phyloP scores from a whole-genome alignment of 2,797 vertebrate species.

The Tragopan temminckii region DNA sequence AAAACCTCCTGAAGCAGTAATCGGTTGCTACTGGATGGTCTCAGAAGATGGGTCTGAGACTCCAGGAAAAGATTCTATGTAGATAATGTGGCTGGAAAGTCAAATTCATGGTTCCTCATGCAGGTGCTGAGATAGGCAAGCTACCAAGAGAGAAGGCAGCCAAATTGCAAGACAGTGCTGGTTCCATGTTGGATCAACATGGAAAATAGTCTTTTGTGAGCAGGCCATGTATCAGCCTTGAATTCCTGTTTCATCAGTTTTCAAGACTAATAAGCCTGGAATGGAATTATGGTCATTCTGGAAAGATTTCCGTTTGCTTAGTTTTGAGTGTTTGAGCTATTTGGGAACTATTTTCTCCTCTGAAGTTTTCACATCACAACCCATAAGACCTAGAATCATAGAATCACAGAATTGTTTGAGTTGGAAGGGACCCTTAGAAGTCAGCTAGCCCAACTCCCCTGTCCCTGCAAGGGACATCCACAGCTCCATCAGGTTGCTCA shows the following conservation, averaged over 20 bases:
- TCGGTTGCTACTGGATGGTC: neutral
- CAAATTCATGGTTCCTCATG: neutral
- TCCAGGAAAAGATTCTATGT: neutral
- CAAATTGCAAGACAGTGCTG: neutral
- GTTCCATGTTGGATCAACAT: neutral
- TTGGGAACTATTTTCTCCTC: neutral
- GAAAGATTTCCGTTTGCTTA: neutral
- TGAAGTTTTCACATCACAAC: neutral
- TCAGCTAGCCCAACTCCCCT: no score
- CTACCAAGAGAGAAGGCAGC: neutral
- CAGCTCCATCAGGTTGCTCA: no score
- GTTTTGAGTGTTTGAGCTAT: neutral
- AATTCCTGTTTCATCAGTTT: neutral
- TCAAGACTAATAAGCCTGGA: neutral
- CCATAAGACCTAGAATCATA: no score
- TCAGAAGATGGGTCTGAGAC: neutral
- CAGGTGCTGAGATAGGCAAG: neutral
- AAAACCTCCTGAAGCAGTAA: neutral
- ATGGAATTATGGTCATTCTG: neutral
- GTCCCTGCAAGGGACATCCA: no score
- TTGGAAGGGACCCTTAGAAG: no score
- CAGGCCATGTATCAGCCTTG: neutral
- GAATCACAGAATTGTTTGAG: no score
- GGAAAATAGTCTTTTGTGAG: neutral
- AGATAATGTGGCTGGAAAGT: neutral